A percentile compares a stretch with the other conserved stretches of the same genome.
phyloP scores from a whole-genome alignment of 1,140 invertebrate genomes.

The Rhizoglyphus robini region DNA sequence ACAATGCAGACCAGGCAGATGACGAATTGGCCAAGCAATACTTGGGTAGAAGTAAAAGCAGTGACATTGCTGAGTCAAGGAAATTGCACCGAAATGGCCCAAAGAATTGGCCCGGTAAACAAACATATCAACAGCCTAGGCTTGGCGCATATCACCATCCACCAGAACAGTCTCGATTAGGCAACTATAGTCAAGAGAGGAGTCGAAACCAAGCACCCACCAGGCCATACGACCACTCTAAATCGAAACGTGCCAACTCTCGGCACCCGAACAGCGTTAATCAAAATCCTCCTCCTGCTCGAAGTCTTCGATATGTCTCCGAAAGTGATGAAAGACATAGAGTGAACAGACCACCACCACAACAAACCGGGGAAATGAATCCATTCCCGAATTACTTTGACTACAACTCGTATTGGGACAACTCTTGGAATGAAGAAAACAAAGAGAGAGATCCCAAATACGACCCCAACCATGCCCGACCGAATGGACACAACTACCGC shows the following conservation, averaged over 20 bases:
- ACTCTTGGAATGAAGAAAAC: neutral
- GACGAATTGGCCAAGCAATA: neutral
- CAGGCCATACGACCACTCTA: neutral
- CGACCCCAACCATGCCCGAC: neutral
- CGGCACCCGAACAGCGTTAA: neutral
- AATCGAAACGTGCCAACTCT: neutral
- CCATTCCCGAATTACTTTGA: neutral
- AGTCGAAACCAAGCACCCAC: neutral
- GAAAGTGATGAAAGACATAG: neutral
- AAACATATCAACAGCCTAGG: neutral
- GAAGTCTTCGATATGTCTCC: neutral
- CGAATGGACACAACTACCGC: too few species aligned
- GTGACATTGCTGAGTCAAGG: neutral
- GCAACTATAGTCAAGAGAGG: too few species aligned
- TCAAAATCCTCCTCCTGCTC: neutral
- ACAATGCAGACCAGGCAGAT: neutral
- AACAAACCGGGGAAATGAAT: neutral
- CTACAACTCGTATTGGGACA: slow-evolving; percentile 4
- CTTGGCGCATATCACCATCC: neutral
- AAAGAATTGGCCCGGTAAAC: neutral
- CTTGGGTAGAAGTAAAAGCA: slow-evolving; percentile 4
- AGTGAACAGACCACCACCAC: neutral
- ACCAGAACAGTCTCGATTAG: too few species aligned
- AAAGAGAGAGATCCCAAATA: neutral
- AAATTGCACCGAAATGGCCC: neutral